These are phyloP conservation scores for Smittia sp. DNA, from an alignment of 2,888 invertebrate species.

Conservation along the genomic window DNA sequence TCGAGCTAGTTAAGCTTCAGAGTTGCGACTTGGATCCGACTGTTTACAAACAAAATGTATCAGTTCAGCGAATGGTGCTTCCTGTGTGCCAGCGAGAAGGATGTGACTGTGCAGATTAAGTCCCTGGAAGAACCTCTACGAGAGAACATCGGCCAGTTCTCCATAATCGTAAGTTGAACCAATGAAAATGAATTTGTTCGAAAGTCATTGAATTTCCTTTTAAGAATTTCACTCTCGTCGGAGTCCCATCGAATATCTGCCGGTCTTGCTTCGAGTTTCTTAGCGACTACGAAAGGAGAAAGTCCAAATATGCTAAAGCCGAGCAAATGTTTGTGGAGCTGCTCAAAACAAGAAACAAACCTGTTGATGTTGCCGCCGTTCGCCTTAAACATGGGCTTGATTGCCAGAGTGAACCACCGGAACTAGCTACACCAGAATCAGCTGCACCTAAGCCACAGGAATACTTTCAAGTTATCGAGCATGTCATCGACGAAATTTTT, in stretches of 20 bases:
- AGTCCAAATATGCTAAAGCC: background rate
- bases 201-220: background rate
- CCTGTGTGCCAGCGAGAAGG: slow-evolving; percentile 5
- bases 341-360: slow-evolving; percentile 1
- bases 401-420: too few relatives aligned
- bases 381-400: too few relatives aligned
- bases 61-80: slow-evolving; percentile 11
- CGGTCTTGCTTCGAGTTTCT: background rate
- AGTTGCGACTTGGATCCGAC: background rate
- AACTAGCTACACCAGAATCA: too few relatives aligned
- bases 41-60: slow-evolving; percentile 30
- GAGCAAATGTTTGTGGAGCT: slow-evolving; percentile 29
- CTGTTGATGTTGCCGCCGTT: too few relatives aligned
- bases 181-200: background rate
- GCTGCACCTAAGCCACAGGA: too few relatives aligned
- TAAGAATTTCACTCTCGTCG: slow-evolving; percentile 11
- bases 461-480: too few relatives aligned
- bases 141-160: slow-evolving; percentile 9
- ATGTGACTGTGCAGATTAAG: background rate
- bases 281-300: background rate
- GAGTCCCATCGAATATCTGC: background rate
- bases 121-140: background rate
- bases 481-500: too few relatives aligned
- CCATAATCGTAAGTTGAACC: background rate
- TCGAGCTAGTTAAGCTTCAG: background rate